phyloP scores from a whole-genome alignment of 2,888 invertebrate genomes.

The Drosophila greeni region DNA sequence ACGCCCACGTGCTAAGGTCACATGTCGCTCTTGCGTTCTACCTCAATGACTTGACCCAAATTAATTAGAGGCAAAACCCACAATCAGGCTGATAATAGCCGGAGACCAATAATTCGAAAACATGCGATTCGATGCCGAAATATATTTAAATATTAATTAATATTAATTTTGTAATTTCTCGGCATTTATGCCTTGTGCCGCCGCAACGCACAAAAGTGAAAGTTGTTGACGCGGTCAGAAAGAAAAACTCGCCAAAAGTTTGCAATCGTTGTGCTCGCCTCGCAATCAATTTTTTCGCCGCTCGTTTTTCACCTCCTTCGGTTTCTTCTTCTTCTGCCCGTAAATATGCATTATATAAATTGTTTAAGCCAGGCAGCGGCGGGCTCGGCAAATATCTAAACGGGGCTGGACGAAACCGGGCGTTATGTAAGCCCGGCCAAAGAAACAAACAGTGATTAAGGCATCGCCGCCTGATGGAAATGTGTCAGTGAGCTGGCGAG shows the following conservation, averaged over 20 bases:
- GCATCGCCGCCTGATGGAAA: constrained; percentile 11
- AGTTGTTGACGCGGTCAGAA: constrained; percentile 41
- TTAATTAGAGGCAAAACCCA: constrained; percentile 41
- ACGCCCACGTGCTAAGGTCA: constrained; percentile 68
- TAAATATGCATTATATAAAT: constrained; percentile 59
- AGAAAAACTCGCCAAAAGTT: constrained; percentile 44
- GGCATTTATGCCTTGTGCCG: constrained; percentile 37
- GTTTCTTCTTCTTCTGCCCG: constrained; percentile 25
- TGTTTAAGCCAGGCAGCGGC: constrained; percentile 44
- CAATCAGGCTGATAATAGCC: constrained; percentile 31
- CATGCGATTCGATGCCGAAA: constrained; percentile 31
- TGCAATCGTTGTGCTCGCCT: constrained; percentile 35
- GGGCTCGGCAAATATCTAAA: constrained; percentile 28
- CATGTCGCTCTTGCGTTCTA: constrained; percentile 52
- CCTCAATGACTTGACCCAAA: constrained; percentile 68
- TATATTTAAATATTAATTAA: constrained; percentile 61
- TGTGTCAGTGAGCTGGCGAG: constrained; percentile 5
- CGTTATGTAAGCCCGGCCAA: constrained; percentile 22
- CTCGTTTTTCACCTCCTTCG: constrained; percentile 25
- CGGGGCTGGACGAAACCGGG: constrained; percentile 42
- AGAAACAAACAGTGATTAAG: constrained; percentile 6
- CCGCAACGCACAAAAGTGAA: constrained; percentile 40
- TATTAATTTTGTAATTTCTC: constrained; percentile 57
- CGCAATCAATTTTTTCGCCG: constrained; percentile 52
- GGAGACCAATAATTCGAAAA: constrained; percentile 5